These are phyloP conservation scores for Fregetta grallaria DNA, from an alignment of 2,113 vertebrate species.

Conservation along the genomic window DNA sequence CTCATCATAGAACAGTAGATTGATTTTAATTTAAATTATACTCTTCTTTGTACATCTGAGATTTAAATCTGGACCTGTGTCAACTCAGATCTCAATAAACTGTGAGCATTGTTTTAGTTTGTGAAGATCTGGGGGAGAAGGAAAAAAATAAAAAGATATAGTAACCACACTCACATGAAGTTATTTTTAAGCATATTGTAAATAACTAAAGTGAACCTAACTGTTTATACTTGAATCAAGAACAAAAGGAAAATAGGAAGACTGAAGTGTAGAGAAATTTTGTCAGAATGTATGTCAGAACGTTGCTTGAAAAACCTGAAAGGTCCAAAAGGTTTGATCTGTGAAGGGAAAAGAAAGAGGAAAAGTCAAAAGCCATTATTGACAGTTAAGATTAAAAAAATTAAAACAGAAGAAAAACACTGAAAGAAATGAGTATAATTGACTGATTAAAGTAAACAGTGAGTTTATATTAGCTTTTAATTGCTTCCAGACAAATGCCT, in stretches of 20 bases:
- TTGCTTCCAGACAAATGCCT: slow-evolving; percentile 32
- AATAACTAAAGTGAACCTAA: neutral
- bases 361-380: neutral
- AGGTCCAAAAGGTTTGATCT: neutral
- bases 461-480: slow-evolving; percentile 3
- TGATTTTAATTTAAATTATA: neutral
- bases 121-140: neutral
- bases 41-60: neutral
- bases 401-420: neutral
- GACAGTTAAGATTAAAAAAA: neutral
- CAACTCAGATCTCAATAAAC: neutral
- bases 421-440: neutral
- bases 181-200: neutral
- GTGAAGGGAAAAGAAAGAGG: neutral
- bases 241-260: neutral
- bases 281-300: neutral
- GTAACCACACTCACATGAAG: neutral
- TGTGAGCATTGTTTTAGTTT: neutral
- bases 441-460: neutral
- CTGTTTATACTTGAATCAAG: neutral
- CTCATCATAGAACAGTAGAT: neutral
- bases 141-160: neutral
- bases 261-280: neutral
- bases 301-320: neutral
- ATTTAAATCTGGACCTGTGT: neutral